Base-by-base conservation (phyloP, 2,797 vertebrate species). In the Malacoraja senta region DNA sequence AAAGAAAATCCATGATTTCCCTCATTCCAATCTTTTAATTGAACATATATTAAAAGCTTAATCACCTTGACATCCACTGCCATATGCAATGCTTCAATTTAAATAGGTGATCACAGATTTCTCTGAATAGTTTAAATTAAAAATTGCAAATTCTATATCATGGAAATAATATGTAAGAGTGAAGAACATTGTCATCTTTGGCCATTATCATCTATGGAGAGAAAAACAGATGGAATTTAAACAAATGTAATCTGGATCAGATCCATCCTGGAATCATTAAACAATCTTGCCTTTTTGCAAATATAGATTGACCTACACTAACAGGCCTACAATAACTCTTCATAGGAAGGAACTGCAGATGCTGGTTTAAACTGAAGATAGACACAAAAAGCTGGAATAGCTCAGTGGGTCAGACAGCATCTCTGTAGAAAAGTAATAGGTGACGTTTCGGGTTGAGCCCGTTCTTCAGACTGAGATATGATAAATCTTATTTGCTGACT, bases 1-100 rank as follows among this genome's bases (percentile, higher is more conserved):
- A 92, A 92, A 92, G 32, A 76, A 91, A 91, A 92, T 92, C 71
- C 24, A 92, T 29, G 90, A 91, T 76, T 92, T 58, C 71, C n/a
- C 35, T 92, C 29, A 74, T 72, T 88, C 15, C 63, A 72, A 74
- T 74, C 29, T 3, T 91, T 21, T 68, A 72, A 53, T 72, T 38
- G 90, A 72, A 74, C 10, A 74, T 74, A 53, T 44, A 53, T 74
- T 74, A 32, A 44, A 91, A 72, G 19, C 26, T 71, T 44, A 71
- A 15, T 74, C 74, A 91, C 35, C 35, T 38, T 71, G 68, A 24
- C 32, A 91, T 74, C 1, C 74, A 44, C 7, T 15, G 13, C 32
- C 38, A 53, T 91, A 74, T 72, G 32, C 17, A 10, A 38, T 35
- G 19, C 9, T 91, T 91, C 32, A 44, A 1, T 72, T 44, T 74